Percentiles rank a stretch among this genome's conserved stretches.
Evolutionary conservation across 2,888 invertebrate genomes (phyloP).

Genomic region (Zaprionus lineosus): DNA sequence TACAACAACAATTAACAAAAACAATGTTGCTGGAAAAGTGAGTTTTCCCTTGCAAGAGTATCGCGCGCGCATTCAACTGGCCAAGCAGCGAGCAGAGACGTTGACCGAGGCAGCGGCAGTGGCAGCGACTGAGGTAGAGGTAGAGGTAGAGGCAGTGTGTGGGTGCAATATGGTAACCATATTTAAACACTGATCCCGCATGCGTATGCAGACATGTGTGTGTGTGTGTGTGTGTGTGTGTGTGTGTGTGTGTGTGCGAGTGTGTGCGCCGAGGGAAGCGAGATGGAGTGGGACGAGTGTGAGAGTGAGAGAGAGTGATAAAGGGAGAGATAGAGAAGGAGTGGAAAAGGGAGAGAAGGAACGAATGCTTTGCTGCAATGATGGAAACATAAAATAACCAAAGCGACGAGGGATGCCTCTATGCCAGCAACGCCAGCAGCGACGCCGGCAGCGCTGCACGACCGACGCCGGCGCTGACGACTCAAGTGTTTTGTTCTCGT

Average conservation of each 20-base stretch:
- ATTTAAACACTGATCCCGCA: slow-evolving; percentile 72
- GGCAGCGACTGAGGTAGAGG: slow-evolving; percentile 22
- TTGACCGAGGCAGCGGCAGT: slow-evolving; percentile 20
- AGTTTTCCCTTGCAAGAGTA: slow-evolving; percentile 46
- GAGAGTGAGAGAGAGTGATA: too few species aligned
- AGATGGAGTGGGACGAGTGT: too few species aligned
- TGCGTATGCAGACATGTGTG: slow-evolving; percentile 22
- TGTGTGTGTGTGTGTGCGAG: slow-evolving; percentile 39
- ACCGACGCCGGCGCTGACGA: slow-evolving; percentile 22
- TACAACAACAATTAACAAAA: slow-evolving; percentile 43
- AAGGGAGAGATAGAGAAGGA: too few species aligned
- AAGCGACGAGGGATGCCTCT: slow-evolving; percentile 63
- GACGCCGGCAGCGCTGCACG: slow-evolving; percentile 18
- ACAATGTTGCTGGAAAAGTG: slow-evolving; percentile 55
- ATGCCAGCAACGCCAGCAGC: slow-evolving; percentile 41
- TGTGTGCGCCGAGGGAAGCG: slow-evolving; percentile 19
- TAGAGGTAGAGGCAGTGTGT: slow-evolving; percentile 47
- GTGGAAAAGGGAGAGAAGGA: too few species aligned
- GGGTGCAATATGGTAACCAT: slow-evolving; percentile 80
- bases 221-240: slow-evolving; percentile 9
- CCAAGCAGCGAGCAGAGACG: slow-evolving; percentile 32
- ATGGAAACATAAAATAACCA: slow-evolving; percentile 64
- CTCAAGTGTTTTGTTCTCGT: slow-evolving; percentile 72
- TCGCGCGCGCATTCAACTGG: slow-evolving; percentile 23
- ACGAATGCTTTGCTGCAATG: slow-evolving; percentile 40